Percentiles rank a stretch among this genome's conserved stretches.
Conservation (phyloP, 2,113 vertebrate genomes). For the Malurus cyaneus region DNA sequence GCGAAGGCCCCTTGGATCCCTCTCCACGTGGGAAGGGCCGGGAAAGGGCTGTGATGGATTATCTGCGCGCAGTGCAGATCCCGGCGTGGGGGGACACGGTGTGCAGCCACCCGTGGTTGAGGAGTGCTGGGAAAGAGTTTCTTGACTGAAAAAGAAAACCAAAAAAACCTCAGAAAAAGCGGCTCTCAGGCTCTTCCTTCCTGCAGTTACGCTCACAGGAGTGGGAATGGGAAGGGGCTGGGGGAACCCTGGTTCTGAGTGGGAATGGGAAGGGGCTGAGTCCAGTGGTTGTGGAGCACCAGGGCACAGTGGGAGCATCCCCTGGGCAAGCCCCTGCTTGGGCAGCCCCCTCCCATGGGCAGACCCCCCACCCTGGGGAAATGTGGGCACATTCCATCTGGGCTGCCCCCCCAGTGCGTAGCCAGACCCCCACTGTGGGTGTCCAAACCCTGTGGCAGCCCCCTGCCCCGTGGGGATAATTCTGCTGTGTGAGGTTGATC, state of each 20-base stretch:
- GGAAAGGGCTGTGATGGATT: constrained; percentile 21
- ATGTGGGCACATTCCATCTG: not conserved
- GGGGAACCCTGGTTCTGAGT: too few relatives aligned
- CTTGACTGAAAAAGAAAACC: constrained; percentile 1
- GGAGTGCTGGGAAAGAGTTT: constrained; percentile 41
- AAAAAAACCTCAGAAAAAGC: not conserved
- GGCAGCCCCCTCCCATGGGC: not conserved
- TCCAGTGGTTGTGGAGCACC: not conserved
- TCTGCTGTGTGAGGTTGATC: constrained; percentile 26
- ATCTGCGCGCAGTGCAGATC: not conserved
- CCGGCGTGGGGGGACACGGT: not conserved
- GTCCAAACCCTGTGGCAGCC: not conserved
- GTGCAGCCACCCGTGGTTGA: not conserved
- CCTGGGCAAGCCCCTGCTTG: not conserved
- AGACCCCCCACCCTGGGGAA: not conserved
- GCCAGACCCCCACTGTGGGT: not conserved
- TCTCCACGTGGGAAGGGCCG: not conserved
- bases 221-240: not conserved
- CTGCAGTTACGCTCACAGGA: rapidly evolving
- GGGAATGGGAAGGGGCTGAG: not conserved
- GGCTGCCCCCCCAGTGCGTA: not conserved
- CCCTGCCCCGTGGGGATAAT: not conserved
- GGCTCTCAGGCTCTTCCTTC: not conserved
- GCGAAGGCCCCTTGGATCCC: not conserved
- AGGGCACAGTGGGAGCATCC: not conserved